Conservation (phyloP, 2,888 invertebrate species). For the Drosophila picticornis region DNA sequence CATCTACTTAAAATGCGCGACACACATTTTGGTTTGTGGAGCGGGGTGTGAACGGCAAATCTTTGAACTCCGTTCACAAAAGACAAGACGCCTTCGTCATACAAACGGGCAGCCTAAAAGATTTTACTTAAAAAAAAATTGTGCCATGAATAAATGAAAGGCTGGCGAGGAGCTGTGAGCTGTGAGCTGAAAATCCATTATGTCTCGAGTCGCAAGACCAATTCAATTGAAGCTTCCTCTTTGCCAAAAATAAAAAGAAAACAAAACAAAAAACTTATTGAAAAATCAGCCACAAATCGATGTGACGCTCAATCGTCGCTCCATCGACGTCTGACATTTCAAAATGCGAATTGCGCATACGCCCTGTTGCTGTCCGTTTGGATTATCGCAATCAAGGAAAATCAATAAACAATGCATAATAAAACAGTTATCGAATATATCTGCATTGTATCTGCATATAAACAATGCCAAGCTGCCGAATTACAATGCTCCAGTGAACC, state of each 20-base stretch:
- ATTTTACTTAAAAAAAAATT: conserved; percentile 12
- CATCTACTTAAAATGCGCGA: conserved; percentile 66
- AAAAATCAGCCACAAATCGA: conserved; percentile 11
- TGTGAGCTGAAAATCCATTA: conserved; percentile 24
- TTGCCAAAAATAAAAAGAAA: conserved; percentile 17
- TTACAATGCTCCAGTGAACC: conserved; percentile 64
- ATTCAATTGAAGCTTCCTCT: conserved; percentile 19
- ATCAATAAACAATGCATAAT: conserved; percentile 65
- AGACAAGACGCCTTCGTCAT: conserved; percentile 42
- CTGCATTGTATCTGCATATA: conserved; percentile 12
- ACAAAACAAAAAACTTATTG: neutral
- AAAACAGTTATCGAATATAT: conserved; percentile 32
- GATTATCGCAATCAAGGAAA: conserved; percentile 41
- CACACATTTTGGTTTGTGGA: conserved; percentile 56
- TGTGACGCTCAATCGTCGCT: conserved; percentile 5
- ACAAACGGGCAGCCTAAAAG: conserved; percentile 38
- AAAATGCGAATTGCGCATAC: conserved; percentile 52
- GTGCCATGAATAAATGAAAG: conserved; percentile 62
- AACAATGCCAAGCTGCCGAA: conserved; percentile 47
- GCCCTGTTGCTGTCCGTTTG: conserved; percentile 45
- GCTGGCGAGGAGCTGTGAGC: conserved; percentile 11
- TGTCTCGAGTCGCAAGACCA: conserved; percentile 11
- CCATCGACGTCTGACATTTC: conserved; percentile 54
- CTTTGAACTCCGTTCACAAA: conserved; percentile 57
- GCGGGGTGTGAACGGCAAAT: conserved; percentile 61